Conservation (phyloP, 2,797 vertebrate genomes). For the Enteromius fasciolatus region DNA sequence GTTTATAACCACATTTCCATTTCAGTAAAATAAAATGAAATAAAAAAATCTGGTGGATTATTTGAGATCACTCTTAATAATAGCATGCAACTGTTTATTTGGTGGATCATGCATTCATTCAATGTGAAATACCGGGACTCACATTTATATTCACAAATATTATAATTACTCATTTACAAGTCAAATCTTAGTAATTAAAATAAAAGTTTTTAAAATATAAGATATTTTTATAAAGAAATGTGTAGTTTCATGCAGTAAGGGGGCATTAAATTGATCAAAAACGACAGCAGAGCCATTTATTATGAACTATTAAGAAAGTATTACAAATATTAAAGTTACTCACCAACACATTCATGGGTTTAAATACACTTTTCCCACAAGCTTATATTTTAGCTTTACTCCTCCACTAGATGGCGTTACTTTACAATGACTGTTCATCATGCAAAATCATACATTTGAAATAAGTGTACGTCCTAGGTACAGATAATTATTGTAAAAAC, state of each 20-base stretch:
- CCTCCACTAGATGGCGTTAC: slow-evolving; percentile 46
- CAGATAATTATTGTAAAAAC: background rate
- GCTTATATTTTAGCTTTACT: background rate
- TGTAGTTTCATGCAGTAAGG: background rate
- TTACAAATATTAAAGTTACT: background rate
- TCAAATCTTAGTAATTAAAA: background rate
- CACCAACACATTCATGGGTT: background rate
- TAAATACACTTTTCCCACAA: background rate
- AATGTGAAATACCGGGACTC: background rate
- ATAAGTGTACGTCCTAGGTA: background rate
- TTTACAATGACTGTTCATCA: background rate
- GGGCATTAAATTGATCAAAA: background rate
- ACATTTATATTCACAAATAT: background rate
- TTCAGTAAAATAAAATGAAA: background rate
- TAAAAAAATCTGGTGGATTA: background rate
- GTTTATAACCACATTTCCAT: background rate
- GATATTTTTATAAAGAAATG: background rate
- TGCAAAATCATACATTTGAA: background rate
- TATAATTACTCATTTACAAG: background rate
- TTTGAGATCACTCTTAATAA: too few relatives aligned
- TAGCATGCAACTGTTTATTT: background rate
- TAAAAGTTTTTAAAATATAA: background rate
- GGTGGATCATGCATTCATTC: background rate
- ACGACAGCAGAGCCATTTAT: background rate
- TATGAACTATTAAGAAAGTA: background rate